phyloP scores from a whole-genome alignment of 2,888 invertebrate genomes.

The Brachyopa scutellaris region DNA sequence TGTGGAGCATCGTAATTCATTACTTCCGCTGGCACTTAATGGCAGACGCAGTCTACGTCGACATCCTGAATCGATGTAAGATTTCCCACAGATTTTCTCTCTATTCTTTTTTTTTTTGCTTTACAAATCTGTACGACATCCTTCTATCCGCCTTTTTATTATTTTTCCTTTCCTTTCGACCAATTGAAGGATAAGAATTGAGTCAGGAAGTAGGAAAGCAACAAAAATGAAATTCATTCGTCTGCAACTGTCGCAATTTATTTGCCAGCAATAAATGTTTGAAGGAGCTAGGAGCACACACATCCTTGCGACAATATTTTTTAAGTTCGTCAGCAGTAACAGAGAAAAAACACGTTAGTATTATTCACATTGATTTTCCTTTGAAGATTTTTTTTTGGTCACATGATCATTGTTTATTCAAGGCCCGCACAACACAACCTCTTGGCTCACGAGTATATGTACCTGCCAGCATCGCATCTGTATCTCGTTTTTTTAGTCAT shows the following conservation, averaged over 20 bases:
- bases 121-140: slow-evolving; percentile 54
- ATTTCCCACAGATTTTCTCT: slow-evolving; percentile 71
- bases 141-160: slow-evolving; percentile 40
- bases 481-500: slow-evolving; percentile 48
- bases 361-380: slow-evolving; percentile 39
- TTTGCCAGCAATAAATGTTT: slow-evolving; percentile 65
- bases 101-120: neutral
- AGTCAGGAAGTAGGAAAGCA: slow-evolving; percentile 53
- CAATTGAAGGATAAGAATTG: slow-evolving; percentile 58
- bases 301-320: slow-evolving; percentile 44
- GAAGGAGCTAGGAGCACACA: too few species aligned
- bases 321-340: slow-evolving; percentile 55
- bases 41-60: slow-evolving; percentile 66
- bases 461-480: slow-evolving; percentile 43
- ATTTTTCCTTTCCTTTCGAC: slow-evolving; percentile 10
- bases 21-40: slow-evolving; percentile 71
- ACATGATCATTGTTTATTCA: slow-evolving; percentile 48
- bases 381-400: slow-evolving; percentile 20
- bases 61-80: slow-evolving; percentile 68
- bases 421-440: slow-evolving; percentile 9
- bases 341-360: slow-evolving; percentile 8
- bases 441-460: too few species aligned
- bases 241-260: slow-evolving; percentile 71
- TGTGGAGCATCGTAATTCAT: slow-evolving; percentile 59
- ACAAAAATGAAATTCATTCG: slow-evolving; percentile 43